Base-by-base conservation (phyloP, 2,113 vertebrate species). In the Epinephelus lanceolatus region DNA sequence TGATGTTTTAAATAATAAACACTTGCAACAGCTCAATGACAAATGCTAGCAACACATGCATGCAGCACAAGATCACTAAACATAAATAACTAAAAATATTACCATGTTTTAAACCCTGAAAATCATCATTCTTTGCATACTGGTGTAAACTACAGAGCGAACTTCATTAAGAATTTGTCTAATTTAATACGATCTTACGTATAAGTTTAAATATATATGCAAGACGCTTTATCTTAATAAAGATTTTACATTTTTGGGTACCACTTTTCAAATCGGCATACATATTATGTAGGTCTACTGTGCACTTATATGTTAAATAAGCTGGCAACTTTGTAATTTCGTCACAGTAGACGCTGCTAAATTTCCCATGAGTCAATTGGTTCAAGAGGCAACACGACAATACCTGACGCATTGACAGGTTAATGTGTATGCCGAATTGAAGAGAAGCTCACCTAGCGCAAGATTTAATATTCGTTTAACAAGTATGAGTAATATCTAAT, bases 161-260 rank as follows among this genome's bases (percentile, higher is more conserved):
- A 49, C 65, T 42, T 6, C 3, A 21, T 57, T 25, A 17, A 6
- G 25, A 19, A 8, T 51, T 1, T 13, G 2, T 45, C 40, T 3
- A 15, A 15, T 21, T 70, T 59, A 45, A 70, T 12, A 11, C 1
- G 1, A 19, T 6, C 1, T 23, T 9, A 27, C 2, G 51, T 1
- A 33, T 1, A 6, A 0, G 0, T 18, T 13, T 47, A 1, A 0
- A 4, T 33, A 6, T 0, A 25, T 6, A 4, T 33, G 8, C 3
- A 5, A 14, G 57, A 21, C 6, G 0, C 4, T n/a, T 9, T 4
- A 1, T 18, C 5, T 4, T 69, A 19, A 40, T 45, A 8, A 0
- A 51, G 0, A 9, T 0, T 15, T 78, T 2, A 23, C 6, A 25
- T 62, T 1, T 0, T 8, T 42, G 1, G 2, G 0, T 18, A 13